Evolutionary conservation across 2,888 invertebrate genomes (phyloP), one percentile per base, ranked within the genome.

Genomic region (Diaphora mendica): DNA sequence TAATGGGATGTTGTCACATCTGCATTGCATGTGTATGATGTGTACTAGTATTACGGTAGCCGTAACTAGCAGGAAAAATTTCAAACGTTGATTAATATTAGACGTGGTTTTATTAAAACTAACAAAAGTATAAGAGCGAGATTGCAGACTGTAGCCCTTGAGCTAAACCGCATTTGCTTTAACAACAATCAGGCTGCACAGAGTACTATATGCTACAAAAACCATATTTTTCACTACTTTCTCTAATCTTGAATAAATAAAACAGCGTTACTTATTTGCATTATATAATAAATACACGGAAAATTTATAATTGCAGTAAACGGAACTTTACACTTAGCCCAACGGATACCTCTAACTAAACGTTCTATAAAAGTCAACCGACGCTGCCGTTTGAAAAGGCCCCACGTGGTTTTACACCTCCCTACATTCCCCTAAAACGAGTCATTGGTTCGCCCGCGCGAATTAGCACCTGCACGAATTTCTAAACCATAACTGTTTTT

Each of bases 401-500:
- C 73, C 62, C 76, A 83, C 73, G 76, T 76, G 42, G 77, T 74
- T 64, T 30, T 33, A 51, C 71, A 65, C 72, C 66, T 64, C 55
- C 67, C 74, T 67, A 23, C 48, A 33, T 69, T 64, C 51, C 51
- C 64, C 62, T 62, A 66, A 69, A 55, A 70, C 64, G 67, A 62
- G 62, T 62, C 64, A 26, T 39, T 42, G n/a, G 15, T 11, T 20
- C 39, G 51, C 51, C 72, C 75, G 68, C 42, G 62, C 66, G 30
- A 72, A 75, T 73, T 72, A 70, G 75, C 84, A 44, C 77, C 69
- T 71, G 82, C 68, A 71, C 76, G 66, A 73, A 44, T 30, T 71
- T 62, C 68, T 62, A 17, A 17, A 62, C 62, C 30, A 30, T 30
- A 30, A 30, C 59, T 30, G 15, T 5, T 17, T 30, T 62, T 62